These are phyloP conservation scores for Elmis aenea DNA, from an alignment of 2,888 invertebrate species.

Conservation along the genomic window DNA sequence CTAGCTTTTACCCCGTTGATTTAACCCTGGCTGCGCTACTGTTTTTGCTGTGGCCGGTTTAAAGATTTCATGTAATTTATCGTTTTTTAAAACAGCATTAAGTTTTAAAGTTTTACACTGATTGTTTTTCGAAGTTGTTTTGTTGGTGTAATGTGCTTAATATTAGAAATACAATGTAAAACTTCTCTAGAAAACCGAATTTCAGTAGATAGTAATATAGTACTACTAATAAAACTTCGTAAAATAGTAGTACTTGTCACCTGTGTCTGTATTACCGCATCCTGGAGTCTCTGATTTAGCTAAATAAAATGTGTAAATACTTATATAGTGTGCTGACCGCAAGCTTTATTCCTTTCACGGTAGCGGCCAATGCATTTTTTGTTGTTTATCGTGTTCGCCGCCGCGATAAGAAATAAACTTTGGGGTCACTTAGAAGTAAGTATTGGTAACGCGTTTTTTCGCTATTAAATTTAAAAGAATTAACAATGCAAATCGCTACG, in stretches of 20 bases:
- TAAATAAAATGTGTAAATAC: conserved; percentile 23
- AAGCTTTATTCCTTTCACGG: conserved; percentile 24
- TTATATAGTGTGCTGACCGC: conserved; percentile 15
- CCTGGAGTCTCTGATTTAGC: conserved; percentile 19
- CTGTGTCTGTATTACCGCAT: conserved; percentile 26
- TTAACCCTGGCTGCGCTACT: too few relatives aligned
- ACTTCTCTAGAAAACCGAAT: conserved; percentile 48
- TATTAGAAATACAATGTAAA: conserved; percentile 22
- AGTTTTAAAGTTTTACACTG: conserved; percentile 17
- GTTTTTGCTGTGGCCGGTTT: too few relatives aligned
- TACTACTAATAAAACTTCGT: conserved; percentile 20
- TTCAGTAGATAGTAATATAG: conserved; percentile 32
- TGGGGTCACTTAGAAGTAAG: too few relatives aligned
- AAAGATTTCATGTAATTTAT: too few relatives aligned
- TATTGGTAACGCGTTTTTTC: too few relatives aligned
- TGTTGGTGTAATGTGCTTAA: conserved; percentile 18
- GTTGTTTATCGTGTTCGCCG: conserved; percentile 6
- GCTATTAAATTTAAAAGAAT: too few relatives aligned
- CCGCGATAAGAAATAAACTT: conserved; percentile 20
- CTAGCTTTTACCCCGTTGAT: too few relatives aligned
- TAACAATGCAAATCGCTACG: too few relatives aligned
- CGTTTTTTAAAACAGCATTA: conserved; percentile 17
- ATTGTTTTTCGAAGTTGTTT: conserved; percentile 20
- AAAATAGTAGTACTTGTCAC: conserved; percentile 22
- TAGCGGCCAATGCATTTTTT: conserved; percentile 18